Percentiles rank a stretch among this genome's conserved stretches.
Conservation (phyloP, 2,113 vertebrate species). For the Charadrius vociferus region DNA sequence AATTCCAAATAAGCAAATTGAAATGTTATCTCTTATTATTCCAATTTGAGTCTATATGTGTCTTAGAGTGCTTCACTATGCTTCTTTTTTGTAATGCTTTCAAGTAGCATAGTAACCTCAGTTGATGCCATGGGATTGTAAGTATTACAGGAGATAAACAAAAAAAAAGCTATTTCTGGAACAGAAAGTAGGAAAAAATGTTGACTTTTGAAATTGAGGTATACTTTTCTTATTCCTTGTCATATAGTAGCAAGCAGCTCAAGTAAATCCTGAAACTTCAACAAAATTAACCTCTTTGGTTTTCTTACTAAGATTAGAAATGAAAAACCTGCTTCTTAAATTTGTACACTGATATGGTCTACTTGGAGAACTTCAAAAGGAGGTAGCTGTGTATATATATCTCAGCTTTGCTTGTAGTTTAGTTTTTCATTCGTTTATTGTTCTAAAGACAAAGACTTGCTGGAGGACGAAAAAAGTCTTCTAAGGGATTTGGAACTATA, state of each 20-base stretch:
- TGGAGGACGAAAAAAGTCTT: not conserved
- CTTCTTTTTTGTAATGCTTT: not conserved
- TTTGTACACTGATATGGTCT: not conserved
- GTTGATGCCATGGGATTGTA: not conserved
- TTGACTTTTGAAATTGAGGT: not conserved
- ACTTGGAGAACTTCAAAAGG: not conserved
- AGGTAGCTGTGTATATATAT: not conserved
- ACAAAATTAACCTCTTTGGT: not conserved
- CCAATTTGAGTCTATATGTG: not conserved
- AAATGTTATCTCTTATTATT: not conserved
- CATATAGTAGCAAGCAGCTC: not conserved
- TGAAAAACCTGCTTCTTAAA: not conserved
- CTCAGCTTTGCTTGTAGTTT: not conserved
- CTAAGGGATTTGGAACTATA: not conserved
- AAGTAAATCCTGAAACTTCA: not conserved
- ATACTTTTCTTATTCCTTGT: not conserved
- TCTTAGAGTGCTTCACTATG: not conserved
- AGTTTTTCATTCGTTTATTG: not conserved
- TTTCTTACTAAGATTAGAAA: not conserved
- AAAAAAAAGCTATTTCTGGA: not conserved
- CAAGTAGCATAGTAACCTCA: not conserved
- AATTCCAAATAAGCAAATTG: not conserved
- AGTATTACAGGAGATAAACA: not conserved
- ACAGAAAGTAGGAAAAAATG: not conserved
- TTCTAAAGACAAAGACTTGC: not conserved